These are phyloP conservation scores for Spea hammondii DNA, from an alignment of 2,797 vertebrate genomes.

Conservation along the genomic window DNA sequence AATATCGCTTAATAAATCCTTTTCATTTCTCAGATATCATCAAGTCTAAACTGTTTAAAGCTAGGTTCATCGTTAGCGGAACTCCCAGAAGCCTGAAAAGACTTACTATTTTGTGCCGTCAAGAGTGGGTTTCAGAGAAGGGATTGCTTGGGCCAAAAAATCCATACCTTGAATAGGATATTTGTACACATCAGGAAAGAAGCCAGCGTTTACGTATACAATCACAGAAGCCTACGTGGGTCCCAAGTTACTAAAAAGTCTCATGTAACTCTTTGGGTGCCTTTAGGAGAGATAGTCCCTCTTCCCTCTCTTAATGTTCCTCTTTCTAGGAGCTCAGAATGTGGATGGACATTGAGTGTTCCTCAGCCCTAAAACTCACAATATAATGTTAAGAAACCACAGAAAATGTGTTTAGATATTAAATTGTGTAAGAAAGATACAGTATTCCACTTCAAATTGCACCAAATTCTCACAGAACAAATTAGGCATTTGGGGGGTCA, in stretches of 20 bases:
- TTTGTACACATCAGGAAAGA: neutral
- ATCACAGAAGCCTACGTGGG: neutral
- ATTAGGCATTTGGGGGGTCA: no score
- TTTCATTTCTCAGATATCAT: conserved; percentile 51
- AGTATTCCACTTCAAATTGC: no score
- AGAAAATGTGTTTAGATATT: no score
- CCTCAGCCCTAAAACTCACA: no score
- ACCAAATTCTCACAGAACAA: no score
- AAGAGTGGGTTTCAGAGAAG: neutral
- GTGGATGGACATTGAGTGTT: no score
- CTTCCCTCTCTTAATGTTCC: no score
- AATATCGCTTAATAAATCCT: conserved; percentile 55
- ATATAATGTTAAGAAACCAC: no score
- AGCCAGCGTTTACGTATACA: neutral
- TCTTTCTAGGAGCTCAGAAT: no score
- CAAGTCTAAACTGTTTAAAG: conserved; percentile 46
- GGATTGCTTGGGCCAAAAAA: neutral
- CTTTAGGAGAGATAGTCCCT: neutral
- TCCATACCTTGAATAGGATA: conserved; percentile 2
- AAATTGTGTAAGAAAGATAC: no score
- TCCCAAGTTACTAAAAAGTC: neutral
- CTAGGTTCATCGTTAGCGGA: neutral
- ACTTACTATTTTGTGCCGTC: conserved; percentile 1
- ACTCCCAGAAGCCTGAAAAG: conserved; percentile 9
- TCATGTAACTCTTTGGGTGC: neutral